Percentiles rank a stretch among this genome's conserved stretches.
phyloP scores from a whole-genome alignment of 2,113 vertebrate species.

The Barbus barbus region DNA sequence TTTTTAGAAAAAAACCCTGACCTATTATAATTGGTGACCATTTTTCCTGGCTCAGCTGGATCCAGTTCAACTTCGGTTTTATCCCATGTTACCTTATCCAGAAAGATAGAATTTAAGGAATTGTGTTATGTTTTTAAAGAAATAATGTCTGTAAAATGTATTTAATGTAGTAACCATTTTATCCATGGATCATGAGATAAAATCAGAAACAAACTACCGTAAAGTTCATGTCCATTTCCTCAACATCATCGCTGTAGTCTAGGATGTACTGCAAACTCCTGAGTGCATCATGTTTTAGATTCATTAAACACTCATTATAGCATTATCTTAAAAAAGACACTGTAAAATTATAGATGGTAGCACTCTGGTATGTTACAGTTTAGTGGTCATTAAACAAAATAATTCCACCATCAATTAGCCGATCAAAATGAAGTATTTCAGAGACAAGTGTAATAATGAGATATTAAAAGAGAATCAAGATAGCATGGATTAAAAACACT shows the following conservation, averaged over 20 bases:
- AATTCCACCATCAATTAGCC: no score
- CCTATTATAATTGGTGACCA: slow-evolving; percentile 71
- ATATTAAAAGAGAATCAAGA: neutral
- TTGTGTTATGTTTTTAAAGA: no score
- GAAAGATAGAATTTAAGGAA: neutral
- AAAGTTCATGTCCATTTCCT: slow-evolving; percentile 10
- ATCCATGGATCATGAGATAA: no score
- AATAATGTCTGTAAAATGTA: no score
- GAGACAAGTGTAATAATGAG: no score
- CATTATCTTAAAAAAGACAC: no score
- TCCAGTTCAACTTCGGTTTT: slow-evolving; percentile 64
- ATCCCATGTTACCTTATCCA: slow-evolving; percentile 71
- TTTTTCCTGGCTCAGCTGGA: slow-evolving; percentile 62
- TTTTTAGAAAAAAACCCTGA: slow-evolving; percentile 26
- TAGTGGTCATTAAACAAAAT: neutral
- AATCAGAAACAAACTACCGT: slow-evolving; percentile 31
- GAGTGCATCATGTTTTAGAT: neutral
- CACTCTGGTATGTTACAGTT: neutral
- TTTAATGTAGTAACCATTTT: no score
- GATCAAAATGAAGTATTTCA: no score
- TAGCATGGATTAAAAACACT: neutral
- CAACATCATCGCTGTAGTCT: slow-evolving; percentile 40
- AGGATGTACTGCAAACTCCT: slow-evolving; percentile 47
- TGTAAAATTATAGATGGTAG: neutral
- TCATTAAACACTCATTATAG: neutral